Base-by-base conservation (phyloP, 1,140 invertebrate genomes). In the Dendrolimus kikuchii region DNA sequence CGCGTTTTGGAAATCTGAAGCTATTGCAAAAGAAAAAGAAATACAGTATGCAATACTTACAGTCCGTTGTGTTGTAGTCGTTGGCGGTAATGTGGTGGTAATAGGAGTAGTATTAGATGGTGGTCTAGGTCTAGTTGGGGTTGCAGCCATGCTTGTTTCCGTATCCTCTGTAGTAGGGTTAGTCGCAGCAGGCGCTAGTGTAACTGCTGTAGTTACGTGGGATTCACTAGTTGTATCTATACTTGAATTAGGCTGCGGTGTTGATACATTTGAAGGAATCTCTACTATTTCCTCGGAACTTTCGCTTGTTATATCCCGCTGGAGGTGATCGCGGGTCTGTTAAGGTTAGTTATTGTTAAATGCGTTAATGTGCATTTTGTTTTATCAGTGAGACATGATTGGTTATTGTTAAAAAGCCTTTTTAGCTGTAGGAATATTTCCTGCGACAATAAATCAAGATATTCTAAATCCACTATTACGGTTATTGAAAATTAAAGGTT, bases 281-380 rank as follows among this genome's bases (percentile, higher is more conserved):
- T 51, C 49, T 9, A 7, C 23, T 36, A 37, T 37, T 47, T 61
- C 59, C 23, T 68, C 57, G 10, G 51, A 60, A 53, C 55, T 61
- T 6, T 57, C 53, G n/a, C 23, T 46, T 49, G 6, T 37, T 37
- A 23, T 23, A 23, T 51, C 55, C 6, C 45, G 45, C 6, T 5
- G 42, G 5, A 49, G 7, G 23, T 10, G 9, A 7, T 46, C 40
- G 36, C 8, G 7, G 4, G 53, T 60, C 62, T 64, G 59, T 38
- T 53, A 57, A 41, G 53, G 57, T 60, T 60, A 64, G 54, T 53
- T 36, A 40, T 40, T 45, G 5, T 23, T 23, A 44, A 46, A 38
- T 10, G 6, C 7, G 42, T 6, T 51, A 10, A 10, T n/a, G 5
- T 45, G 6, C 23, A 45, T 10, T 45, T 7, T 38, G 8, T 37